phyloP scores from a whole-genome alignment of 2,113 vertebrate genomes.

The Pygoscelis antarcticus region DNA sequence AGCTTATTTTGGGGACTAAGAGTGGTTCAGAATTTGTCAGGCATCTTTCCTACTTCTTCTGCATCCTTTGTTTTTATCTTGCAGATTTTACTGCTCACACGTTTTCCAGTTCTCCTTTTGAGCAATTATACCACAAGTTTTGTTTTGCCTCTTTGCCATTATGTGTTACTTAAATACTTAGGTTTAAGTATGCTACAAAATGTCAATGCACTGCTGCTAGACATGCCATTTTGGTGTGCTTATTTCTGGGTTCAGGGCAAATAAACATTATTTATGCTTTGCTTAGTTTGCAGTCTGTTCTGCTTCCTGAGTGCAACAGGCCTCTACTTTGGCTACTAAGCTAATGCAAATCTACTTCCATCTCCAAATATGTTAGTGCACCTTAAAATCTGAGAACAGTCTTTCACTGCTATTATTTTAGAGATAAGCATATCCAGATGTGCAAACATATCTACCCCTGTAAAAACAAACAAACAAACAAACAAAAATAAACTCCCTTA shows the following conservation, averaged over 20 bases:
- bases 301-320: not conserved
- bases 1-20: not conserved
- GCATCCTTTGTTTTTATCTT: not conserved
- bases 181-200: not conserved
- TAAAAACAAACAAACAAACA: not conserved
- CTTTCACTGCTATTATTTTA: not conserved
- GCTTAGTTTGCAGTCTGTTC: not conserved
- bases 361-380: not conserved
- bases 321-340: not conserved
- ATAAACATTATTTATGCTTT: not conserved
- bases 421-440: not conserved
- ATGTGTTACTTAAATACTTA: not conserved
- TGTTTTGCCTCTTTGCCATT: not conserved
- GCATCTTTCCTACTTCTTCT: not conserved
- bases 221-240: not conserved
- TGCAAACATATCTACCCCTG: not conserved
- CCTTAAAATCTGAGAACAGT: not conserved
- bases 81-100: not conserved
- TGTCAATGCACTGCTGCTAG: not conserved
- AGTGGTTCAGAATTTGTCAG: not conserved
- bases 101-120: not conserved
- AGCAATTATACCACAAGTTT: not conserved
- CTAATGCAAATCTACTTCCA: not conserved
- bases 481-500: not conserved
- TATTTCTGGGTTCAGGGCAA: not conserved